These are phyloP conservation scores for Drosophila lacteicornis DNA, from an alignment of 1,140 invertebrate species.

Conservation along the genomic window DNA sequence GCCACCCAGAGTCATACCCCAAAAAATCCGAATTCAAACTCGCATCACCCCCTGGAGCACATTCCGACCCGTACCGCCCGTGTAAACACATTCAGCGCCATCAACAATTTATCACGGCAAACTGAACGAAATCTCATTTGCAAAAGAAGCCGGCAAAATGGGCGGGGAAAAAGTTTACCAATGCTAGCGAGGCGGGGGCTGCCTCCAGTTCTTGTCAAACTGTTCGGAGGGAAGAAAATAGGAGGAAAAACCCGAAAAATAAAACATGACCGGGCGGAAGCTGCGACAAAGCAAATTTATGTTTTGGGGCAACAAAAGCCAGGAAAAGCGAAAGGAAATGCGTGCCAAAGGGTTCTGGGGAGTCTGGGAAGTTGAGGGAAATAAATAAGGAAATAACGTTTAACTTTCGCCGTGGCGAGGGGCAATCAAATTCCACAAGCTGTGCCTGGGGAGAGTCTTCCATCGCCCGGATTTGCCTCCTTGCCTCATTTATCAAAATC, in stretches of 20 bases:
- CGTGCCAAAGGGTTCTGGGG: conserved; percentile 47
- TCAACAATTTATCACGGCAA: conserved; percentile 80
- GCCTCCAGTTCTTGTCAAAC: conserved; percentile 63
- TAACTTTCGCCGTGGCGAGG: conserved; percentile 58
- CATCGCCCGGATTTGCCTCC: conserved; percentile 20
- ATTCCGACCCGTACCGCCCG: conserved; percentile 48
- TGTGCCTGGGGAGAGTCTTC: conserved; percentile 35
- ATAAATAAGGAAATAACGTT: conserved; percentile 79
- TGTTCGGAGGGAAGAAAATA: conserved; percentile 23
- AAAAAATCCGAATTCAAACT: conserved; percentile 35
- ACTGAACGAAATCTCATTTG: conserved; percentile 79
- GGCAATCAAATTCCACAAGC: conserved; percentile 62
- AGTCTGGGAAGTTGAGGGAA: conserved; percentile 54
- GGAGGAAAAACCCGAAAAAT: conserved; percentile 33
- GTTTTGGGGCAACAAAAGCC: conserved; percentile 53
- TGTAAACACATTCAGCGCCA: conserved; percentile 73
- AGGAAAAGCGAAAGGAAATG: conserved; percentile 44
- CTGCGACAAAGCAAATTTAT: conserved; percentile 72
- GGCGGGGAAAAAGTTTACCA: conserved; percentile 52
- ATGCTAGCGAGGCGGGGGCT: background rate
- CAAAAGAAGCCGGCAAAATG: conserved; percentile 38
- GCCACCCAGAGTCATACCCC: conserved; percentile 25
- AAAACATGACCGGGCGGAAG: conserved; percentile 54
- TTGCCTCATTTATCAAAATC: conserved; percentile 73
- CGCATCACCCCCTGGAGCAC: conserved; percentile 20